Percentiles rank a stretch among this genome's conserved stretches.
Conservation (phyloP, 2,113 vertebrate genomes). For the Astur gentilis region DNA sequence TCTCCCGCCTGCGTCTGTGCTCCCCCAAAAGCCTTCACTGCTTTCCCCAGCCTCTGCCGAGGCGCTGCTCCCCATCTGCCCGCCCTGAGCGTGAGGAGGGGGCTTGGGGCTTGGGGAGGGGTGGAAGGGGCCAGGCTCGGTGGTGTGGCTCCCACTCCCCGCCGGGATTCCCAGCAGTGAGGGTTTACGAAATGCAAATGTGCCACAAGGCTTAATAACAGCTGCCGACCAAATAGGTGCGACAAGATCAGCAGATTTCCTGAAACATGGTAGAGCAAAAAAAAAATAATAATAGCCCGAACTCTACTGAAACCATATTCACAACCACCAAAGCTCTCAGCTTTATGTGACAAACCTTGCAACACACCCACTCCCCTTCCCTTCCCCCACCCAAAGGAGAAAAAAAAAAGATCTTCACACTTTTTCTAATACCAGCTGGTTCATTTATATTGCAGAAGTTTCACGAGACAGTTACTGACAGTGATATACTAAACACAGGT, state of each 20-base stretch:
- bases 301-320: not conserved
- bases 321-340: conserved; percentile 29
- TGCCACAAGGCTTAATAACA: not conserved
- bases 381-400: not conserved
- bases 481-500: conserved; percentile 56
- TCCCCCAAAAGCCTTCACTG: not conserved
- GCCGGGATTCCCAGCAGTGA: not conserved
- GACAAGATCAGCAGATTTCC: not conserved
- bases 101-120: not conserved
- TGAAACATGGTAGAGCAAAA: not conserved
- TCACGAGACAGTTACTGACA: conserved; percentile 52
- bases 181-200: not conserved
- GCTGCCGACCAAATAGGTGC: not conserved
- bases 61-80: not conserved
- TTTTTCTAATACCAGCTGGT: conserved; percentile 74
- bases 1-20: no score
- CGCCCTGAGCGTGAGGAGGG: not conserved
- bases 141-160: not conserved
- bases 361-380: conserved; percentile 59
- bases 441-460: conserved; percentile 57
- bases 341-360: conserved; percentile 56
- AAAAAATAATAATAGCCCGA: not conserved
- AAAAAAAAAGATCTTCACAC: conserved; percentile 69
- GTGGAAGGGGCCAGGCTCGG: not conserved
- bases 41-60: not conserved